These are phyloP conservation scores for Drosophila punjabiensis DNA, from an alignment of 1,140 invertebrate genomes.

Conservation along the genomic window DNA sequence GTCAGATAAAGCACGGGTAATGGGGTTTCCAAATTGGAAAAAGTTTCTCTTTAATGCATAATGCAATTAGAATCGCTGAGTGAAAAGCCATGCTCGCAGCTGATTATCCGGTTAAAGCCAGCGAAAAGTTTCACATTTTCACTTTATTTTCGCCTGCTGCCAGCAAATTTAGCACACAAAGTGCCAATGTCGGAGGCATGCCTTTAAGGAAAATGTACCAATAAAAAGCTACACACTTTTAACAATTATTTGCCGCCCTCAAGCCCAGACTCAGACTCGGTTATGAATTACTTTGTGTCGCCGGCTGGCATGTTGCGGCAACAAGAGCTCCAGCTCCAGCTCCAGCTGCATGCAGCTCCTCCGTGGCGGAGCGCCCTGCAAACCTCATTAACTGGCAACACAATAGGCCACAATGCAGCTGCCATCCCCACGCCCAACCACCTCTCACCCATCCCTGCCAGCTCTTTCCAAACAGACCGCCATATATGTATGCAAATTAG, in stretches of 20 bases:
- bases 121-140: slow-evolving; percentile 22
- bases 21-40: slow-evolving; percentile 17
- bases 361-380: slow-evolving; percentile 6
- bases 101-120: slow-evolving; percentile 44
- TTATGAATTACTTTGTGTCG: slow-evolving; percentile 39
- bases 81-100: slow-evolving; percentile 55
- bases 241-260: slow-evolving; percentile 18
- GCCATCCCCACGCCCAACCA: not conserved
- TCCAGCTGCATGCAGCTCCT: slow-evolving; percentile 5
- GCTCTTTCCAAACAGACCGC: slow-evolving; percentile 8
- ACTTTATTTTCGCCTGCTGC: slow-evolving; percentile 13
- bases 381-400: slow-evolving; percentile 37
- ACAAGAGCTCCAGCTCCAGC: slow-evolving; percentile 16
- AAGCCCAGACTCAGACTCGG: slow-evolving; percentile 14
- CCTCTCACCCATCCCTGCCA: not conserved
- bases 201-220: not conserved
- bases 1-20: slow-evolving; percentile 8
- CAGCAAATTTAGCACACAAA: not conserved
- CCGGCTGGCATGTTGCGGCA: slow-evolving; percentile 32
- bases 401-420: slow-evolving; percentile 40
- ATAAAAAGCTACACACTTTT: slow-evolving; percentile 18
- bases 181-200: not conserved
- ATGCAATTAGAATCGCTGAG: slow-evolving; percentile 40
- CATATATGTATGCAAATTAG: slow-evolving; percentile 45
- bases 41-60: slow-evolving; percentile 49